phyloP scores from a whole-genome alignment of 2,113 vertebrate genomes.

The Nestor notabilis region DNA sequence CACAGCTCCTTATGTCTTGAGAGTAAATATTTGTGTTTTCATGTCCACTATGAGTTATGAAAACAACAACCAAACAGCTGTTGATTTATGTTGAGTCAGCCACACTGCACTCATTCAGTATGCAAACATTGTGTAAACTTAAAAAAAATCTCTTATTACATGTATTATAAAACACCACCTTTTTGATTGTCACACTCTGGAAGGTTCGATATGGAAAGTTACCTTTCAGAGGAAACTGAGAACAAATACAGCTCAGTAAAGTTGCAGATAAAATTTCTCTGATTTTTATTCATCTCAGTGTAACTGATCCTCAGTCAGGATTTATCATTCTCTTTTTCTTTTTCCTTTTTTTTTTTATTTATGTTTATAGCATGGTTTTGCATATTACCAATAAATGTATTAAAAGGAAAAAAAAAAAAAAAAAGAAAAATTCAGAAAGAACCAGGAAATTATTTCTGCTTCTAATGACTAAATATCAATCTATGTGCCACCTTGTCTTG shows the following conservation, averaged over 20 bases:
- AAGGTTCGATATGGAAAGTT: background rate
- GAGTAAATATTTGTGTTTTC: background rate
- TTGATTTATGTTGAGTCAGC: background rate
- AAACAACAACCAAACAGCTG: background rate
- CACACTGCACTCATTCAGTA: background rate
- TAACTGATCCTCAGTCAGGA: background rate
- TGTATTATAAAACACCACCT: background rate
- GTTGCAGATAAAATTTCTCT: background rate
- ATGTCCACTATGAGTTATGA: background rate
- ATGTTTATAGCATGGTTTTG: background rate
- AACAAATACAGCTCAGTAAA: background rate
- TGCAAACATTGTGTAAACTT: background rate
- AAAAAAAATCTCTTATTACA: background rate
- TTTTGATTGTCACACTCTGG: background rate
- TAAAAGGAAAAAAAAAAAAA: background rate
- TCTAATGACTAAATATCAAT: background rate
- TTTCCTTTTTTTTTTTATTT: background rate
- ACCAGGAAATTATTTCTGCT: background rate
- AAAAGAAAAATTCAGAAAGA: background rate
- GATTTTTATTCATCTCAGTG: background rate
- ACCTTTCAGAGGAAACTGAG: background rate
- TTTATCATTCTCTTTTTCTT: background rate
- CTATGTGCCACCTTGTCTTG: background rate
- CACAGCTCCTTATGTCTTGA: background rate
- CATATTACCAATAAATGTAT: background rate